phyloP scores from a whole-genome alignment of 2,797 vertebrate species.

The Philypnodon macrostomus region DNA sequence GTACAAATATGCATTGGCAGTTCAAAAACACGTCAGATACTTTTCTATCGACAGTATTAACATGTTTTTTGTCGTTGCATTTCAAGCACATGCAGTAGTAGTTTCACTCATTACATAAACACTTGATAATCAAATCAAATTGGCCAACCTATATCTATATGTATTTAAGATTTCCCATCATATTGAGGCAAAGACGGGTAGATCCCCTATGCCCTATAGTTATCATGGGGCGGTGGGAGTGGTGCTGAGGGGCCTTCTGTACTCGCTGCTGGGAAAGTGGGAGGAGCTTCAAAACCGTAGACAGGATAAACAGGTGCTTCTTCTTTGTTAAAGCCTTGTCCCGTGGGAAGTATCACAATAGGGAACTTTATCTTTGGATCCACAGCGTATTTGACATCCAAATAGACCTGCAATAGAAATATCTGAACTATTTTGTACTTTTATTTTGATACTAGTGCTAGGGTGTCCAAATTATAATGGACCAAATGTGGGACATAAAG shows the following conservation, averaged over 20 bases:
- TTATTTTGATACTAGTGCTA: no score
- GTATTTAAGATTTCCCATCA: slow-evolving; percentile 8
- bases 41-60: no score
- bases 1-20: no score
- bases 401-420: slow-evolving; percentile 52
- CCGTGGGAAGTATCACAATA: slow-evolving; percentile 53
- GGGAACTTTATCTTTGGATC: slow-evolving; percentile 67
- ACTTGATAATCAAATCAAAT: no score
- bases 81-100: no score
- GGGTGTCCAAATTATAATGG: no score
- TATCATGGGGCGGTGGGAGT: slow-evolving; percentile 18
- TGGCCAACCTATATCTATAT: no score
- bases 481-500: no score
- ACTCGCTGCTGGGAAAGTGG: neutral
- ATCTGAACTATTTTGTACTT: no score
- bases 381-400: slow-evolving; percentile 63
- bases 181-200: slow-evolving; percentile 24
- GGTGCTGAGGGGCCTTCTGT: slow-evolving; percentile 3
- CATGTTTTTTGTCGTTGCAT: no score
- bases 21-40: no score
- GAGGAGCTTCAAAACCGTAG: slow-evolving; percentile 20
- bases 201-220: slow-evolving; percentile 14
- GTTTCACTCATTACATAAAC: no score
- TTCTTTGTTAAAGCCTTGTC: neutral
- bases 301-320: slow-evolving; percentile 1